A percentile compares a stretch with the other conserved stretches of the same genome.
Conservation (phyloP, 2,888 invertebrate genomes). For the Deilephila porcellus region DNA sequence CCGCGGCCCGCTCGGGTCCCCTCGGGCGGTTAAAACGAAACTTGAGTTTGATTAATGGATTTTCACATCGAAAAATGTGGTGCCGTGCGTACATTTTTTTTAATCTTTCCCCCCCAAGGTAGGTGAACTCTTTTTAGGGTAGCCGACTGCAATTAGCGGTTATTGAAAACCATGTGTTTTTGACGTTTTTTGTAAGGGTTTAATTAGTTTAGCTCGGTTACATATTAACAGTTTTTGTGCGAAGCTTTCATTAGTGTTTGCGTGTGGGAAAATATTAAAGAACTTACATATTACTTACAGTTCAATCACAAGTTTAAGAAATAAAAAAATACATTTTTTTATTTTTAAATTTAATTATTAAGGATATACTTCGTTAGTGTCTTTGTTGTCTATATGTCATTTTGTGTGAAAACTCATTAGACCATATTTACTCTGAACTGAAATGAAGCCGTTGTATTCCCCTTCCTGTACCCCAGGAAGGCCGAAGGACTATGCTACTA, state of each 20-base stretch:
- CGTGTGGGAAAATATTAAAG: not conserved
- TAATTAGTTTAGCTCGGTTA: constrained; percentile 47
- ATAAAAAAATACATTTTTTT: too few species aligned
- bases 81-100: constrained; percentile 35
- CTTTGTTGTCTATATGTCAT: not conserved
- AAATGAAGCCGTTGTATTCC: too few species aligned
- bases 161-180: constrained; percentile 58
- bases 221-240: not conserved
- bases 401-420: not conserved
- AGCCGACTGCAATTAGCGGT: constrained; percentile 59
- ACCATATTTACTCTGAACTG: not conserved
- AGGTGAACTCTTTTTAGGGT: constrained; percentile 64
- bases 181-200: constrained; percentile 44
- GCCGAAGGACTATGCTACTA: too few species aligned
- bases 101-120: constrained; percentile 57
- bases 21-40: constrained; percentile 56
- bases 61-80: constrained; percentile 60
- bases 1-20: constrained; percentile 42
- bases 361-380: too few species aligned
- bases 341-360: too few species aligned
- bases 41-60: constrained; percentile 69
- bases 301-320: not conserved
- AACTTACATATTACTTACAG: not conserved
- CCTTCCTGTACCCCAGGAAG: too few species aligned
- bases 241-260: not conserved